Base-by-base conservation (phyloP, 2,113 vertebrate species). In the Microtus oregoni region DNA sequence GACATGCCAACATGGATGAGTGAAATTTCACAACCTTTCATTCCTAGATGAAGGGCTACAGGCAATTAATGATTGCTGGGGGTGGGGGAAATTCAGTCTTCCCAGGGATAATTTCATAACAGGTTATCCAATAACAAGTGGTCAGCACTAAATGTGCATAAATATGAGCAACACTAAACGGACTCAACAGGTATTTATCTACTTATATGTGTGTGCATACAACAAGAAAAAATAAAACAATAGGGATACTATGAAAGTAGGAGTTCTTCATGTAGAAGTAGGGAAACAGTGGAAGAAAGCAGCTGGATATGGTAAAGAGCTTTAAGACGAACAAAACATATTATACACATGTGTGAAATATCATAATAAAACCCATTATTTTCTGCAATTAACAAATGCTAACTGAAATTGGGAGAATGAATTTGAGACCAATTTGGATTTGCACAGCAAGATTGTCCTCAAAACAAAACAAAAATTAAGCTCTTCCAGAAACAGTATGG, bases 401-500 rank as follows among this genome's bases (percentile, higher is more conserved):
- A 76, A 76, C 24, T 75, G 24, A 76, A 76, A 44, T 44, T 22
- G 73, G 38, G 73, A 22, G 10, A 11, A 5, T 41, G 38, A 75
- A 75, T 50, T 52, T 17, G 17, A 52, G 15, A 79, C 14, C 14
- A 52, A 13, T 17, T 52, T 79, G 47, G 28, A 52, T 44, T 79
- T 79, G 35, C 17, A 52, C 30, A 79, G 28, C 15, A 79, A 52
- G 77, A 61, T 22, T 11, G 2, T 55, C 58, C 52, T 58, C 78
- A 81, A 81, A 81, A 58, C 32, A 81, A 81, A 81, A 81, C 73
- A 90, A 94, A 68, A 68, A 90, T 44, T 83, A 63, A 73, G 14
- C 17, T 89, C 75, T 88, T 87, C 38, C 28, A 85, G 26, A 94
- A 96, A 91, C 52, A 91, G 47, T 30, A 93, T 30, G 30, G 52